These are phyloP conservation scores for Andrena haemorrhoa DNA, from an alignment of 2,888 invertebrate species.

Conservation along the genomic window DNA sequence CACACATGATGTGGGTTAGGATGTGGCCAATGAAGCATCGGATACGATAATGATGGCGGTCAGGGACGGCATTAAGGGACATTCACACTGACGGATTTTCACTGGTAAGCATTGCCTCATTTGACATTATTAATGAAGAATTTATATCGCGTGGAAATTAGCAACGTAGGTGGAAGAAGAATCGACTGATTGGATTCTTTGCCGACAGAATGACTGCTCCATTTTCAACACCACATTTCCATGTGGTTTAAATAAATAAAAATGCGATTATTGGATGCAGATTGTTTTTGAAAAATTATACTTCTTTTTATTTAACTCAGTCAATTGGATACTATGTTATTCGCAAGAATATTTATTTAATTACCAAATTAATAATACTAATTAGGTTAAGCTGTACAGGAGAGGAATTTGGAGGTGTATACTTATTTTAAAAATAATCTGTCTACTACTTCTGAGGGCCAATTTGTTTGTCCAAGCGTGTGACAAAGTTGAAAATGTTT, in stretches of 20 bases:
- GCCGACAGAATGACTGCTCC: neutral
- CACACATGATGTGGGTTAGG: conserved; percentile 47
- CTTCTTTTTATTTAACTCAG: neutral
- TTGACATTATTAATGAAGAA: neutral
- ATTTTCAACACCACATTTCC: neutral
- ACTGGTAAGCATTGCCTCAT: neutral
- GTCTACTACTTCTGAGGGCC: too few relatives aligned
- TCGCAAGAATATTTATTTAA: neutral
- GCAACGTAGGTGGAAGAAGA: neutral
- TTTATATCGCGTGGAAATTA: neutral
- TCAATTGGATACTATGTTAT: neutral
- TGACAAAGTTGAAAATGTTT: too few relatives aligned
- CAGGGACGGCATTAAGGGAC: conserved; percentile 49
- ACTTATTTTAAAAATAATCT: too few relatives aligned
- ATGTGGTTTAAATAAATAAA: neutral
- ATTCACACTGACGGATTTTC: conserved; percentile 31
- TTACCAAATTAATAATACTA: too few relatives aligned
- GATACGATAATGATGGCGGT: conserved; percentile 63
- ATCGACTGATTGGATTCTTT: neutral
- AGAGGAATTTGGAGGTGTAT: too few relatives aligned
- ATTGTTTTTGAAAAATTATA: neutral
- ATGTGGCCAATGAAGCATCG: conserved; percentile 61
- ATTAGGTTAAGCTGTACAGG: too few relatives aligned
- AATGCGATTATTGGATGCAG: neutral
- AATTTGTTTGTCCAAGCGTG: too few relatives aligned